Conservation (phyloP, 2,888 invertebrate species). For the Liopterus haemorrhoidalis region DNA sequence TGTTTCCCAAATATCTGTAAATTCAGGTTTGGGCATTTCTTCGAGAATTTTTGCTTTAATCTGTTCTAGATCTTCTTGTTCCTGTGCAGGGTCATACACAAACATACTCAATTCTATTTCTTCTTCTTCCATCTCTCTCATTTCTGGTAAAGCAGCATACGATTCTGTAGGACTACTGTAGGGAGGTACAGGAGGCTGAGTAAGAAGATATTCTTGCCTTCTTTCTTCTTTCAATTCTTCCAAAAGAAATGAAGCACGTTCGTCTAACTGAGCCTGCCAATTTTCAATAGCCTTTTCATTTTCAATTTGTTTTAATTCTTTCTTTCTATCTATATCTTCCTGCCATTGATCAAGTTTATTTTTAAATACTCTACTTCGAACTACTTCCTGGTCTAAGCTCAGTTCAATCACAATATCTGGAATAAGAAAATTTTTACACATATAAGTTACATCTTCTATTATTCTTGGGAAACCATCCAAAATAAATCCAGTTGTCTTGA, state of each 20-base stretch:
- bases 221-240: constrained; percentile 37
- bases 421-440: constrained; percentile 48
- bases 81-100: constrained; percentile 45
- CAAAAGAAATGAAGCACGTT: too few species aligned
- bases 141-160: too few species aligned
- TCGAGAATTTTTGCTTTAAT: constrained; percentile 41
- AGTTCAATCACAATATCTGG: constrained; percentile 57
- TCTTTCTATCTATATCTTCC: constrained; percentile 42
- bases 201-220: too few species aligned
- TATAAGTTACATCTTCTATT: constrained; percentile 50
- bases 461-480: constrained; percentile 59
- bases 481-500: constrained; percentile 49
- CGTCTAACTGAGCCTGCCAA: constrained; percentile 36
- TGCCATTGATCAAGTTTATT: constrained; percentile 39
- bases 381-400: constrained; percentile 41
- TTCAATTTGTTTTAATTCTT: constrained; percentile 29
- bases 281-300: constrained; percentile 29
- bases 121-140: constrained; percentile 29
- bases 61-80: constrained; percentile 48
- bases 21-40: constrained; percentile 48
- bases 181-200: too few species aligned
- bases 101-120: constrained; percentile 32
- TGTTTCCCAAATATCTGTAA: constrained; percentile 49
- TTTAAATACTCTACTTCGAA: constrained; percentile 41
- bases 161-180: too few species aligned